A percentile compares a stretch with the other conserved stretches of the same genome.
Conservation (phyloP, 2,888 invertebrate species). For the Rhimphoctona megacephalus region DNA sequence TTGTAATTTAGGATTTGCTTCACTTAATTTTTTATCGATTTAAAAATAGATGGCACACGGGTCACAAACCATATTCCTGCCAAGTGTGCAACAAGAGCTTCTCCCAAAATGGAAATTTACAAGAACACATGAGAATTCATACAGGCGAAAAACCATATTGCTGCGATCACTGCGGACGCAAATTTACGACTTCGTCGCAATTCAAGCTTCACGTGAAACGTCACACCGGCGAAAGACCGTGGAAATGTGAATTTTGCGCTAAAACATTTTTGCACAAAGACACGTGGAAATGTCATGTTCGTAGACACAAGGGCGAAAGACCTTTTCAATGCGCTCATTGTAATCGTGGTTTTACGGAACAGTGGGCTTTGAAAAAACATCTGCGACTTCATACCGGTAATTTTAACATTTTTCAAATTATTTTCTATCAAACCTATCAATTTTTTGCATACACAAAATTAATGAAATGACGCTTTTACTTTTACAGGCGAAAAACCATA, state of each 20-base stretch:
- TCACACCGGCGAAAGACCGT: conserved; percentile 87
- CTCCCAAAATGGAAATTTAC: conserved; percentile 92
- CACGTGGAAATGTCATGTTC: conserved; percentile 88
- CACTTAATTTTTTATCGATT: neutral
- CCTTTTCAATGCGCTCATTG: conserved; percentile 88
- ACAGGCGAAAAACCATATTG: conserved; percentile 92
- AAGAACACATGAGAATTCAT: conserved; percentile 92
- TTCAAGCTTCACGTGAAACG: conserved; percentile 89
- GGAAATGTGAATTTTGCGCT: conserved; percentile 87
- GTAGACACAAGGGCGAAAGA: conserved; percentile 89
- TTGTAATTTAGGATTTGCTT: neutral
- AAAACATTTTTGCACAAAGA: conserved; percentile 88
- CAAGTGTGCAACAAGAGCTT: conserved; percentile 90
- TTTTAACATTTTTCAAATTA: neutral
- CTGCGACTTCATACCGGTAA: conserved; percentile 87
- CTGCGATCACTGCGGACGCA: conserved; percentile 89
- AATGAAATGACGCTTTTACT: conserved; percentile 14
- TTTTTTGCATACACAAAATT: neutral
- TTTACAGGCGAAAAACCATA: conserved; percentile 88
- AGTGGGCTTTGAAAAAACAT: conserved; percentile 89
- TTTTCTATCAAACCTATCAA: neutral
- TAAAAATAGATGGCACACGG: conserved; percentile 87
- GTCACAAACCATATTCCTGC: conserved; percentile 90
- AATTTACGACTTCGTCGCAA: conserved; percentile 91
- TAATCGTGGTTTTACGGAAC: conserved; percentile 88